A percentile compares a stretch with the other conserved stretches of the same genome.
Evolutionary conservation across 2,797 vertebrate genomes (phyloP).

Genomic region (Eulemur mongoz): DNA sequence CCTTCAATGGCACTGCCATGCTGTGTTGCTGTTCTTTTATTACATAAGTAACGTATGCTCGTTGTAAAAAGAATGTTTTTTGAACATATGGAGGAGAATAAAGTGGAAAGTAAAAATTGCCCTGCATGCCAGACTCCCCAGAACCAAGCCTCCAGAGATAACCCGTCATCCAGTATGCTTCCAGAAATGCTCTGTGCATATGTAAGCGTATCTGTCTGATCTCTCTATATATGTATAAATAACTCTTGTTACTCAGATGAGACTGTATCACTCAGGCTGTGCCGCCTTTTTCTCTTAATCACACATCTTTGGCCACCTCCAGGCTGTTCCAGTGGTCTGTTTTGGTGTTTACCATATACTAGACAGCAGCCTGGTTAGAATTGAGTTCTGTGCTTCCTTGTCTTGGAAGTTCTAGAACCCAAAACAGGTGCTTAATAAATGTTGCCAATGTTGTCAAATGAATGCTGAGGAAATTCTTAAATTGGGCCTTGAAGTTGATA

Average conservation of each 20-base stretch:
- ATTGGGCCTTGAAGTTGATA: background rate
- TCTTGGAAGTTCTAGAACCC: background rate
- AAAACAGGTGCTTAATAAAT: background rate
- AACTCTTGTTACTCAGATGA: background rate
- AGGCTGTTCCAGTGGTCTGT: background rate
- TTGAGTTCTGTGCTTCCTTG: background rate
- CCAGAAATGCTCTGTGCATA: background rate
- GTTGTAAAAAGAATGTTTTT: background rate
- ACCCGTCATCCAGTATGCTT: background rate
- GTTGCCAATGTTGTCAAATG: background rate
- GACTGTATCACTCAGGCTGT: background rate
- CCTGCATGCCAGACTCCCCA: background rate
- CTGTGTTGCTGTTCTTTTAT: background rate
- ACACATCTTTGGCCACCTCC: background rate
- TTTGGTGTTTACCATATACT: background rate
- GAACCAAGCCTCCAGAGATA: slow-evolving; percentile 17
- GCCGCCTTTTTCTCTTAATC: background rate
- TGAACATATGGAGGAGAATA: background rate
- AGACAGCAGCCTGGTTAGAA: background rate
- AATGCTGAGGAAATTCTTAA: background rate
- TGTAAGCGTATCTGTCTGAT: background rate
- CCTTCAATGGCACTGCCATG: background rate
- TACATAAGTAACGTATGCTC: background rate
- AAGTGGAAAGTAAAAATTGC: background rate
- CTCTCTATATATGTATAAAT: background rate